phyloP scores from a whole-genome alignment of 2,888 invertebrate species.

The Drosophila sordidula region DNA sequence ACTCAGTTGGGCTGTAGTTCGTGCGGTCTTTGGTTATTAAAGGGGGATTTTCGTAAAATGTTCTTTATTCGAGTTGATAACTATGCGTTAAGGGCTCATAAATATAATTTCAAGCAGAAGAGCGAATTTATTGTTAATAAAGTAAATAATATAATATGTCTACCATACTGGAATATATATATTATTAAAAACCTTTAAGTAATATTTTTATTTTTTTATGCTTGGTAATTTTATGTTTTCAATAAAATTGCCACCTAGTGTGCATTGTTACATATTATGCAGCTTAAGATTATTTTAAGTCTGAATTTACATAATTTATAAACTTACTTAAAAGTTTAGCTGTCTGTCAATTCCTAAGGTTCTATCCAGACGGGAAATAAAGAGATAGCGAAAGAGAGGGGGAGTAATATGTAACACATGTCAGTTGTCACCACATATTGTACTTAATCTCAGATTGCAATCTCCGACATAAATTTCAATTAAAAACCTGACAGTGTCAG shows the following conservation, averaged over 20 bases:
- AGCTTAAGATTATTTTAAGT: neutral
- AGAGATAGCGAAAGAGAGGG: neutral
- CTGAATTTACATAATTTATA: neutral
- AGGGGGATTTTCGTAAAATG: conserved; percentile 7
- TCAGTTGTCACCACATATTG: conserved; percentile 9
- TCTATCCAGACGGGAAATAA: neutral
- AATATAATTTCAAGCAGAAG: neutral
- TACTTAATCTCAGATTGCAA: conserved; percentile 11
- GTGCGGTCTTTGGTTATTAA: neutral
- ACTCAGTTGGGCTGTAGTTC: conserved; percentile 7
- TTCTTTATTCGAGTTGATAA: neutral
- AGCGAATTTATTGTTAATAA: neutral
- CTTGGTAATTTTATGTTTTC: too few relatives aligned
- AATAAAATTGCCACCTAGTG: too few relatives aligned
- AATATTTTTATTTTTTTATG: too few relatives aligned
- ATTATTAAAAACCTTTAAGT: neutral
- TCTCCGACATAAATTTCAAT: conserved; percentile 29
- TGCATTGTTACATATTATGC: too few relatives aligned
- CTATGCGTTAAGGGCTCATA: neutral
- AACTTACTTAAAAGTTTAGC: neutral
- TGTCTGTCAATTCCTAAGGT: neutral
- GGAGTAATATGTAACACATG: neutral
- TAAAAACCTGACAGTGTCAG: conserved; percentile 31
- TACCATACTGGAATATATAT: neutral
- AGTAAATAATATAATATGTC: neutral